These are phyloP conservation scores for Drosophila mauritiana DNA, from an alignment of 1,140 invertebrate genomes.

Conservation along the genomic window DNA sequence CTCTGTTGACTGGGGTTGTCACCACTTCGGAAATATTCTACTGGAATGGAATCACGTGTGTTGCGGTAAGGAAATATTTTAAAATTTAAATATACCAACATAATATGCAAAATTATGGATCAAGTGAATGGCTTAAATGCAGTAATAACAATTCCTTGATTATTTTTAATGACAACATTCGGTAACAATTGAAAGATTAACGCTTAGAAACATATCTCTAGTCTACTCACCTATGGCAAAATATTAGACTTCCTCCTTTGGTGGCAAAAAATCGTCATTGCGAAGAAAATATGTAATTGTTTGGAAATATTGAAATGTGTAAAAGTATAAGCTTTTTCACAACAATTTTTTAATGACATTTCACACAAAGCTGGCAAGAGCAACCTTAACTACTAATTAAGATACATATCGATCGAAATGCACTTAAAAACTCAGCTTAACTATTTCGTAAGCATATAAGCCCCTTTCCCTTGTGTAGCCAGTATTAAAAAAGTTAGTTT, in stretches of 20 bases:
- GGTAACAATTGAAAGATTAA: no score
- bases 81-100: no score
- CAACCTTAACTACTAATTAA: neutral
- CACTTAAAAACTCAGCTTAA: no score
- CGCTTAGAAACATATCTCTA: no score
- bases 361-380: neutral
- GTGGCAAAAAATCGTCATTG: constrained; percentile 5
- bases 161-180: no score
- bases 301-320: constrained; percentile 12
- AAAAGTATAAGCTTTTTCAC: neutral
- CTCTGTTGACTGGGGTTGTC: neutral
- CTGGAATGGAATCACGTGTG: neutral
- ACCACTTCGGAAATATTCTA: neutral
- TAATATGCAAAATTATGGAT: no score
- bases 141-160: no score
- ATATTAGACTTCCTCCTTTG: neutral
- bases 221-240: neutral
- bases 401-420: no score
- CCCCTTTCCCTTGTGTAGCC: no score
- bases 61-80: no score
- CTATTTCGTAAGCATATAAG: no score
- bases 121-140: no score
- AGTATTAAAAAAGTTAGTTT: neutral
- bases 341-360: constrained; percentile 3
- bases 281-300: neutral